phyloP scores from a whole-genome alignment of 2,113 vertebrate species.

The Siniperca chuatsi region DNA sequence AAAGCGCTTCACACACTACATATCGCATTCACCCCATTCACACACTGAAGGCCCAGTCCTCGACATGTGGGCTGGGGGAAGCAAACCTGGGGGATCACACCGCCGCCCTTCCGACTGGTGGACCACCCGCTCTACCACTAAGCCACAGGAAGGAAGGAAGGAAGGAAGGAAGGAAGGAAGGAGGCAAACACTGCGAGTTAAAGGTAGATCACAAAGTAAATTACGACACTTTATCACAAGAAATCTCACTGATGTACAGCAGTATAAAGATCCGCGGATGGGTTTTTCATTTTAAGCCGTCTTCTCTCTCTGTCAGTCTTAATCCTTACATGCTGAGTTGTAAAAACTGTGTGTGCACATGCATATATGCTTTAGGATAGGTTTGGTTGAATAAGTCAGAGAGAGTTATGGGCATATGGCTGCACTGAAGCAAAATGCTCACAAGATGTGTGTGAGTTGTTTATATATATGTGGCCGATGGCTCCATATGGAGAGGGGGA shows the following conservation, averaged over 20 bases:
- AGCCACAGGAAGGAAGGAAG: too few species aligned
- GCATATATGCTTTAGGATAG: slow-evolving; percentile 39
- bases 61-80: too few species aligned
- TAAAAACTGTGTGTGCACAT: background rate
- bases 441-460: slow-evolving; percentile 40
- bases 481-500: slow-evolving; percentile 66
- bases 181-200: background rate
- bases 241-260: background rate
- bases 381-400: slow-evolving; percentile 35
- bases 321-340: background rate
- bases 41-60: too few species aligned
- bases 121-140: too few species aligned
- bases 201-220: background rate
- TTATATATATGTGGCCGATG: slow-evolving; percentile 55
- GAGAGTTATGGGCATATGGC: slow-evolving; percentile 45
- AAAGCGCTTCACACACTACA: too few species aligned
- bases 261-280: background rate
- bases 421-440: slow-evolving; percentile 39
- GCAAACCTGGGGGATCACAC: too few species aligned
- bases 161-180: too few species aligned
- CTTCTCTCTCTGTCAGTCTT: slow-evolving; percentile 1
- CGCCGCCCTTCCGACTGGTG: too few species aligned
- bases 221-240: too few species aligned
- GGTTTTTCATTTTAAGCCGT: background rate
- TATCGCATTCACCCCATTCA: too few species aligned